phyloP scores from a whole-genome alignment of 2,888 invertebrate genomes.

The Agonopterix arenella region DNA sequence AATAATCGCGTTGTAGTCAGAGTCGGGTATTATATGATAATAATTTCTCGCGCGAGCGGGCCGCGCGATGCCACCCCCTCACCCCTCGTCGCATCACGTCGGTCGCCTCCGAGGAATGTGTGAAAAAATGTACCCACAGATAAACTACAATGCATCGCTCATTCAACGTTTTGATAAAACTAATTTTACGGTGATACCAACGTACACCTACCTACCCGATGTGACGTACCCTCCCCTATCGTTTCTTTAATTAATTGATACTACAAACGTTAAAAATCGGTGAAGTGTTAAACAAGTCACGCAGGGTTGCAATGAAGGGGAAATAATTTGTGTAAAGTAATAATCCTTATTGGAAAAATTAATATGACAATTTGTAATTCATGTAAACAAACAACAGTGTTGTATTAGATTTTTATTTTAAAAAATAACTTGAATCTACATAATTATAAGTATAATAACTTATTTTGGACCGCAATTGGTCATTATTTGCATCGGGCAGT shows the following conservation, averaged over 20 bases:
- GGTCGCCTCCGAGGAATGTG: slow-evolving; percentile 54
- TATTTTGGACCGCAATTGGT: too few species aligned
- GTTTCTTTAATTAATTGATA: slow-evolving; percentile 57
- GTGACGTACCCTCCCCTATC: slow-evolving; percentile 24
- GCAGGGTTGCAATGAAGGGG: slow-evolving; percentile 16
- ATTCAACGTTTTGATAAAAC: slow-evolving; percentile 21
- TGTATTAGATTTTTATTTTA: too few species aligned
- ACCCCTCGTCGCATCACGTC: slow-evolving; percentile 34
- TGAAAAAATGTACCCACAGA: slow-evolving; percentile 49
- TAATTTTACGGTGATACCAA: slow-evolving; percentile 37
- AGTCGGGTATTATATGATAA: slow-evolving; percentile 72
- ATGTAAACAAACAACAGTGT: slow-evolving; percentile 16
- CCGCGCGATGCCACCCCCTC: slow-evolving; percentile 32
- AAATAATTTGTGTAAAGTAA: not conserved
- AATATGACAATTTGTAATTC: slow-evolving; percentile 63
- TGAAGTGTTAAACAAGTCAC: slow-evolving; percentile 49
- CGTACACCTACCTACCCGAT: slow-evolving; percentile 32
- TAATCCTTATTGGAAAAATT: not conserved
- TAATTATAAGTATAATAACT: too few species aligned
- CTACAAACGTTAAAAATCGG: slow-evolving; percentile 55
- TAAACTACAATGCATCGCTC: slow-evolving; percentile 19
- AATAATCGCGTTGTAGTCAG: slow-evolving; percentile 67
- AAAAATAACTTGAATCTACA: too few species aligned
- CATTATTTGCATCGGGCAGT: too few species aligned
- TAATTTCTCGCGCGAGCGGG: slow-evolving; percentile 70